A percentile compares a stretch with the other conserved stretches of the same genome.
phyloP scores from a whole-genome alignment of 2,113 vertebrate species.

The Meles meles region DNA sequence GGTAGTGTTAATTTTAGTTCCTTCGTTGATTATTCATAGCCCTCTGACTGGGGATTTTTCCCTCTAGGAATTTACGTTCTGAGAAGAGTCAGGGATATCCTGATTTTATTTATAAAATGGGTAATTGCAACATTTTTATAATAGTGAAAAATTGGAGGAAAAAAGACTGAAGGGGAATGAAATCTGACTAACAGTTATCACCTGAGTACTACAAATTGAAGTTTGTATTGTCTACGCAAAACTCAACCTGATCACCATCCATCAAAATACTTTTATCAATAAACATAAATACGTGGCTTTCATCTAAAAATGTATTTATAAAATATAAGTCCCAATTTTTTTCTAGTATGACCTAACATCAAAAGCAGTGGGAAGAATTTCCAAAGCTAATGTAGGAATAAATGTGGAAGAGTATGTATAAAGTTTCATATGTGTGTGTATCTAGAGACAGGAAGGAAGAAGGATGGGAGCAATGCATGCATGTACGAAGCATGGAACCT shows the following conservation, averaged over 20 bases:
- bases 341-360: not conserved
- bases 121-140: not conserved
- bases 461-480: not conserved
- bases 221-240: constrained; percentile 27
- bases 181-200: not conserved
- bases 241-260: not conserved
- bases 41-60: not conserved
- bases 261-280: not conserved
- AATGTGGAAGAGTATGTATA: not conserved
- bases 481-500: not conserved
- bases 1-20: not conserved
- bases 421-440: not conserved
- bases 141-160: not conserved
- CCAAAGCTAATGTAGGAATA: not conserved
- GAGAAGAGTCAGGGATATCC: not conserved
- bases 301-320: not conserved
- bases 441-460: not conserved
- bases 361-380: not conserved
- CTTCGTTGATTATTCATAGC: not conserved
- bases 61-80: not conserved
- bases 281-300: not conserved
- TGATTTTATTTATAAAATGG: not conserved
- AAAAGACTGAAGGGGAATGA: not conserved
- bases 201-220: not conserved
- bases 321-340: not conserved